Conservation (phyloP, 2,113 vertebrate species). For the Hippocampus guttulatus region DNA sequence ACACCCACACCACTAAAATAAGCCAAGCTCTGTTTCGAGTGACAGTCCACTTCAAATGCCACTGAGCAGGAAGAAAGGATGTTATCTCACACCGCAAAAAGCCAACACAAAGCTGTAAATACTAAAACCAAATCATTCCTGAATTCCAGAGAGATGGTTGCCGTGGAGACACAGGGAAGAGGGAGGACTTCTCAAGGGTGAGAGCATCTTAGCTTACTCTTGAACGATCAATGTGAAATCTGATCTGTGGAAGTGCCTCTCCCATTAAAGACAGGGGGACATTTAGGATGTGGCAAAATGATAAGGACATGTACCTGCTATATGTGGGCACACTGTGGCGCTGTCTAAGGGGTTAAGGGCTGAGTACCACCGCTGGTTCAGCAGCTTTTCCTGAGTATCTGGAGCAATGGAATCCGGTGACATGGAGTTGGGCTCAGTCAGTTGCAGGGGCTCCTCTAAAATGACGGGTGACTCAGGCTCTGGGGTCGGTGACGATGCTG, state of each 20-base stretch:
- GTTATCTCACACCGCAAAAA: slow-evolving; percentile 16
- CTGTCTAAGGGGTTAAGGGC: slow-evolving; percentile 60
- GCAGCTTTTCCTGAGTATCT: slow-evolving; percentile 74
- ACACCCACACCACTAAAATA: slow-evolving; percentile 46
- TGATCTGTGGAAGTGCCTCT: slow-evolving; percentile 30
- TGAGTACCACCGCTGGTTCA: slow-evolving; percentile 65
- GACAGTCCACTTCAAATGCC: slow-evolving; percentile 48
- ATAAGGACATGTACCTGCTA: slow-evolving; percentile 61
- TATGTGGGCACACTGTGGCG: slow-evolving; percentile 34
- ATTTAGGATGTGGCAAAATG: neutral
- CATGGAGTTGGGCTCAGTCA: slow-evolving; percentile 30
- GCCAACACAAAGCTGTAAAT: slow-evolving; percentile 9
- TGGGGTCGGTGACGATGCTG: slow-evolving; percentile 27
- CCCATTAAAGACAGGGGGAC: slow-evolving; percentile 1
- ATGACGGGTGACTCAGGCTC: slow-evolving; percentile 52
- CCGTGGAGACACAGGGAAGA: slow-evolving; percentile 35
- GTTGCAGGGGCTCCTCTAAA: slow-evolving; percentile 54
- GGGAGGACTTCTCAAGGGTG: slow-evolving; percentile 4
- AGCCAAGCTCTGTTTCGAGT: slow-evolving; percentile 34
- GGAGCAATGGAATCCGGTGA: slow-evolving; percentile 33
- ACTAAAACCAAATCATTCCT: slow-evolving; percentile 17
- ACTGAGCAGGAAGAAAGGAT: slow-evolving; percentile 15
- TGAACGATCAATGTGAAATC: slow-evolving; percentile 35
- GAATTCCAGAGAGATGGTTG: slow-evolving; percentile 28
- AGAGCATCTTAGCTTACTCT: slow-evolving; percentile 23